These are phyloP conservation scores for Brenthis hecate DNA, from an alignment of 2,888 invertebrate genomes.

Conservation along the genomic window DNA sequence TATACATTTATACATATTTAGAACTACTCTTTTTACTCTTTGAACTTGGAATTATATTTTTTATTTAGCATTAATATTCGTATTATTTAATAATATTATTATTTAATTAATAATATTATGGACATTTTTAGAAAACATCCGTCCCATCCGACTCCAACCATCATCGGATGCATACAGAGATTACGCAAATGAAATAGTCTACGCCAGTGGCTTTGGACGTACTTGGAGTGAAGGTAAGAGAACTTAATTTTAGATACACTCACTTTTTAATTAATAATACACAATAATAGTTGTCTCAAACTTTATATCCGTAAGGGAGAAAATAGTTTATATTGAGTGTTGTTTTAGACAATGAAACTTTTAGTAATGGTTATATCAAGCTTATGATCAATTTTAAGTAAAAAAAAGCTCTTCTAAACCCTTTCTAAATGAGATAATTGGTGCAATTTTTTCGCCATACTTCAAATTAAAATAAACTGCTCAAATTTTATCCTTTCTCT, in stretches of 20 bases:
- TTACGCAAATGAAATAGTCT: slow-evolving; percentile 50
- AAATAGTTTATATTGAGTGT: background rate
- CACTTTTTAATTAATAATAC: too few species aligned
- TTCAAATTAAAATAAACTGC: too few species aligned
- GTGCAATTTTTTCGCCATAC: too few species aligned
- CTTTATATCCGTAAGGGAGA: too few species aligned
- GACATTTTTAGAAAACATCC: slow-evolving; percentile 50
- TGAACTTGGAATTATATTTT: background rate
- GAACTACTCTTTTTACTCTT: too few species aligned
- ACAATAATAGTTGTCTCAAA: too few species aligned
- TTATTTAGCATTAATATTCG: background rate
- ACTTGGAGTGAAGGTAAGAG: slow-evolving; percentile 64
- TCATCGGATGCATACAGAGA: slow-evolving; percentile 54
- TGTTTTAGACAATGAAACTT: background rate
- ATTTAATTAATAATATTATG: background rate
- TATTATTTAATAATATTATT: background rate
- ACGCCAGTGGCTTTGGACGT: slow-evolving; percentile 67
- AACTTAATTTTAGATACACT: background rate
- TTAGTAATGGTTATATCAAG: too few species aligned
- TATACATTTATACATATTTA: too few species aligned
- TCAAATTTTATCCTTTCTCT: too few species aligned
- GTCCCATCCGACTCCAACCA: slow-evolving; percentile 60
- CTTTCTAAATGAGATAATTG: too few species aligned
- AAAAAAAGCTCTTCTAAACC: too few species aligned
- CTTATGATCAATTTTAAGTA: too few species aligned